Percentiles rank a stretch among this genome's conserved stretches.
Evolutionary conservation across 1,140 invertebrate genomes (phyloP).

Genomic region (Scaptodrosophila lebanonensis): DNA sequence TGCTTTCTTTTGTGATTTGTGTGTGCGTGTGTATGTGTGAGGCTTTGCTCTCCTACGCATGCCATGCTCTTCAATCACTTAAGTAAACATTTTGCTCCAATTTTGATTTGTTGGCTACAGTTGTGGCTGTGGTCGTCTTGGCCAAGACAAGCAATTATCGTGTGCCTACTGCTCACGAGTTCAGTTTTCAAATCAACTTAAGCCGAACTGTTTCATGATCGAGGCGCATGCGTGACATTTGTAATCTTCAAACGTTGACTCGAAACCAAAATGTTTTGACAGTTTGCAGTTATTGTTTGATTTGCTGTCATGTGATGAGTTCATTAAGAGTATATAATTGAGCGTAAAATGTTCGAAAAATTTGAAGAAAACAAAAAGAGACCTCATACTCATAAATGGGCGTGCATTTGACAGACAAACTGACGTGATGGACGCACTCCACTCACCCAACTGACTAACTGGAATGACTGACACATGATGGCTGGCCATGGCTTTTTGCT

Average conservation of each 20-base stretch:
- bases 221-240: conserved; percentile 12
- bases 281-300: conserved; percentile 73
- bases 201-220: conserved; percentile 3
- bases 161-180: conserved; percentile 23
- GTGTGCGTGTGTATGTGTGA: not conserved
- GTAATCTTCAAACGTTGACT: conserved; percentile 16
- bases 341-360: conserved; percentile 52
- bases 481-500: too few species aligned
- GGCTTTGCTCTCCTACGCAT: not conserved
- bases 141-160: too few species aligned
- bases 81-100: not conserved
- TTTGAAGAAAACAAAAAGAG: conserved; percentile 13
- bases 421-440: conserved; percentile 44
- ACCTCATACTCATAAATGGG: conserved; percentile 57
- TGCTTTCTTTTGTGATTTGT: conserved; percentile 52
- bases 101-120: conserved; percentile 1
- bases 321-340: conserved; percentile 73
- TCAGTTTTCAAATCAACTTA: conserved; percentile 65
- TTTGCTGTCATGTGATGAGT: conserved; percentile 70
- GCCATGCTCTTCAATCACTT: not conserved
- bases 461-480: conserved; percentile 29
- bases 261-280: conserved; percentile 58
- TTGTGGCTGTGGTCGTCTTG: too few species aligned
- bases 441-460: conserved; percentile 35
- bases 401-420: conserved; percentile 42